Percentiles rank a stretch among this genome's conserved stretches.
Evolutionary conservation across 1,140 invertebrate species (phyloP).

Genomic region (Oedothorax gibbosus): DNA sequence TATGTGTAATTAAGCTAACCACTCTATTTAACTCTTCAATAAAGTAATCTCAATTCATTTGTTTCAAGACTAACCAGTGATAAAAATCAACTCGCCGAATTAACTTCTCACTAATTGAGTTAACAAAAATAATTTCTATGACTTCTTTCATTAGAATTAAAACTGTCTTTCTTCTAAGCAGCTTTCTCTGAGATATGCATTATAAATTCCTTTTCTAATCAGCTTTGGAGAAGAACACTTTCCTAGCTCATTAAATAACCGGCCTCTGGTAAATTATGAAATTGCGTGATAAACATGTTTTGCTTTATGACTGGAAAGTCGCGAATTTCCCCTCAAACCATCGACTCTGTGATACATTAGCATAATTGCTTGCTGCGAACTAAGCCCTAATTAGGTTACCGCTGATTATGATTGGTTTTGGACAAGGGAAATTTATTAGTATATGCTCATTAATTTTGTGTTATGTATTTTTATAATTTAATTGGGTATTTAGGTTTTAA

Average conservation of each 20-base stretch:
- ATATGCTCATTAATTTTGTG: no score
- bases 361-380: constrained; percentile 7
- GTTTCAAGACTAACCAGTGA: no score
- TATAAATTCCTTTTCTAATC: constrained; percentile 26
- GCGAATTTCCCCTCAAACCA: neutral
- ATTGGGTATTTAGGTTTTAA: no score
- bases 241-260: constrained; percentile 15
- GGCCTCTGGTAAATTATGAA: constrained; percentile 27
- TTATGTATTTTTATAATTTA: no score
- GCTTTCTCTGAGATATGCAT: constrained; percentile 15
- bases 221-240: constrained; percentile 5
- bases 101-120: no score
- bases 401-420: constrained; percentile 17
- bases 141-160: no score
- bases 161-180: neutral
- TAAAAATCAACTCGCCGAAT: no score
- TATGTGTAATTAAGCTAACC: no score
- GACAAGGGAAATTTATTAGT: neutral
- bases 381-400: constrained; percentile 15
- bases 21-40: no score
- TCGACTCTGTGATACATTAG: constrained; percentile 15
- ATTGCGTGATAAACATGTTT: constrained; percentile 45
- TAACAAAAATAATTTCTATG: no score
- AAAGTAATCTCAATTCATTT: no score
- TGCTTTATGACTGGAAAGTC: constrained; percentile 1